Evolutionary conservation across 2,113 vertebrate genomes (phyloP), one percentile per base, ranked within the genome.

Genomic region (Sebastes fasciatus): DNA sequence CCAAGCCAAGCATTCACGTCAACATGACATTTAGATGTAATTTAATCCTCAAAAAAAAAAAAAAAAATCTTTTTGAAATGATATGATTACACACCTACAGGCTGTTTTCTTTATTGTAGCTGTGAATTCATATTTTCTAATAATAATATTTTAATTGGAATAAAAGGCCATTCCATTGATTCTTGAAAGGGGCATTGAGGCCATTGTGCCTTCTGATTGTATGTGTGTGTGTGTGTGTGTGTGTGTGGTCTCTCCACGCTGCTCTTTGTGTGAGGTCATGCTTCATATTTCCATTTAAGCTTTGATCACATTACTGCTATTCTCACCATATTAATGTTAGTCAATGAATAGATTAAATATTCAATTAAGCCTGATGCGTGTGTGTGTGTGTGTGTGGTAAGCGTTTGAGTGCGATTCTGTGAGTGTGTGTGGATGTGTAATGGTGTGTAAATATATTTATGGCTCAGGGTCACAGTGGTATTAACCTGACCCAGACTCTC

Each of bases 381-480:
- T 43, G 46, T 78, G 45, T 49, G 46, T 75, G 75, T 43, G 46
- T 78, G 45, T 49, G 74, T 23, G n/a, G 2, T 21, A 42, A 9
- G 63, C 46, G 6, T 42, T 21, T 67, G 26, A 34, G 10, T 49
- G 61, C 46, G 71, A 55, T 42, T 70, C 23, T 58, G 71, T 65
- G 80, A 57, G 52, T 40, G 68, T 79, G 65, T 79, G 70, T 84
- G 83, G 84, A 88, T 92, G 90, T 92, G 91, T 94, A 93, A 94
- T 94, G 94, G 91, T 92, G 94, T 94, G 93, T 92, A 94, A 93
- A 94, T 93, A 93, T 93, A 95, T 94, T 94, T 95, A 93, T 92
- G 87, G 91, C 88, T 92, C 88, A 93, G 91, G 91, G 91, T 93
- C 93, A 91, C 86, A 72, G 84, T 86, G 84, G 92, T 84, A 92